Base-by-base conservation (phyloP, 2,797 vertebrate species). In the Chloroceryle amazona region DNA sequence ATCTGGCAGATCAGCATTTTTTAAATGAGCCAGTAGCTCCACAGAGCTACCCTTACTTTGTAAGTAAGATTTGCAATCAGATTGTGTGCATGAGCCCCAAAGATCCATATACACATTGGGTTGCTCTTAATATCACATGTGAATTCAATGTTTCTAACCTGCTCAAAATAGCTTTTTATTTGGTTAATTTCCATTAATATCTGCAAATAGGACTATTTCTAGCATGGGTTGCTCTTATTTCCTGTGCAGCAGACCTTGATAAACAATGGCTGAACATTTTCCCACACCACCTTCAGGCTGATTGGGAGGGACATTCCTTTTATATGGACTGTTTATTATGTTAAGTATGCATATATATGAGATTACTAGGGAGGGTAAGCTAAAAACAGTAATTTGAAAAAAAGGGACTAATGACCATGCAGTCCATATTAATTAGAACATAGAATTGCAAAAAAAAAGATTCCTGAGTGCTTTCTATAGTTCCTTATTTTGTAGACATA, bases 191-290 rank as follows among this genome's bases (percentile, higher is more conserved):
- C 47, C 62, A 54, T 46, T 47, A 12, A 8, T 68, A 83, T 76
- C 82, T 75, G 46, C 35, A 83, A 92, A 68, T 2, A 10, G 29
- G 42, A 81, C 39, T 25, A 70, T 44, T 73, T 63, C 66, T 42
- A 70, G 42, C 62, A 70, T 18, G 4, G 47, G 31, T 33, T 2
- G 1, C 11, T 71, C 15, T 31, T 71, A 37, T 67, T 62, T 81
- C 31, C 61, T 81, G 62, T 91, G 82, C 79, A 94, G n/a, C 57
- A 83, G 85, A 92, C 65, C 62, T 86, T 94, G 92, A 75, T 78
- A 73, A 75, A 29, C 66, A 86, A 73, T 1, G 1, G 55, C 58
- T 86, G 85, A 79, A 51, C 33, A 20, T 91, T 91, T 95, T 96
- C 89, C 70, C 82, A 90, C 76, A 84, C 23, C 21, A 72, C 54